Conservation (phyloP, 2,113 vertebrate species). For the Boulengeromyrus knoepffleri region DNA sequence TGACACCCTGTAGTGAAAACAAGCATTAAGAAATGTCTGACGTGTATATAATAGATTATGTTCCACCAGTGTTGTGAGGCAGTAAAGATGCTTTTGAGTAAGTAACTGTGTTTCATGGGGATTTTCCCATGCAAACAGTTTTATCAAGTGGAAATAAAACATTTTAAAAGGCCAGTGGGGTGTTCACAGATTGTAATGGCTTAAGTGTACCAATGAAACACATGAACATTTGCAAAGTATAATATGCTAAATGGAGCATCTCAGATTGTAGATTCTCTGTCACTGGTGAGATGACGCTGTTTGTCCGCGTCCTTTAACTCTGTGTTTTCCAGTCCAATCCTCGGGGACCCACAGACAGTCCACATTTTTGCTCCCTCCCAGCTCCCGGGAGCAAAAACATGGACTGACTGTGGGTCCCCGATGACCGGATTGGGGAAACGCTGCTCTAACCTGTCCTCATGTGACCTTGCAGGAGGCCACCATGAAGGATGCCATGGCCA, state of each 20-base stretch:
- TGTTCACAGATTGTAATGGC: background rate
- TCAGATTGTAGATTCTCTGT: background rate
- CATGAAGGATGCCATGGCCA: conserved; percentile 84
- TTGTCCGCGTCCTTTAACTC: background rate
- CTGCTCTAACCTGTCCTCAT: background rate
- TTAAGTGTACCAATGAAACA: background rate
- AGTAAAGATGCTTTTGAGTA: background rate
- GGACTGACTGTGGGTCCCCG: background rate
- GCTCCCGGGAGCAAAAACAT: background rate
- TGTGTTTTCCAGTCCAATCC: background rate
- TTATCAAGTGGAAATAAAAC: background rate
- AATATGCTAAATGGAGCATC: background rate
- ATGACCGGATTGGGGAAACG: background rate
- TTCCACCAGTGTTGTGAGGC: background rate
- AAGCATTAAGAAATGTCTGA: background rate
- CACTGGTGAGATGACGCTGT: background rate
- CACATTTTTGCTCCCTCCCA: too few species aligned
- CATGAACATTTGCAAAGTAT: background rate
- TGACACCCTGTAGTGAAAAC: background rate
- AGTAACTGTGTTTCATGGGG: background rate
- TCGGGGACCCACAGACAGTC: background rate
- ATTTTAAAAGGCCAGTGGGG: background rate
- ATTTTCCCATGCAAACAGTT: background rate
- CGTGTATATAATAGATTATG: background rate
- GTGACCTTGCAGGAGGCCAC: conserved; percentile 52